Base-by-base conservation (phyloP, 2,888 invertebrate species). In the Andrena haemorrhoa region DNA sequence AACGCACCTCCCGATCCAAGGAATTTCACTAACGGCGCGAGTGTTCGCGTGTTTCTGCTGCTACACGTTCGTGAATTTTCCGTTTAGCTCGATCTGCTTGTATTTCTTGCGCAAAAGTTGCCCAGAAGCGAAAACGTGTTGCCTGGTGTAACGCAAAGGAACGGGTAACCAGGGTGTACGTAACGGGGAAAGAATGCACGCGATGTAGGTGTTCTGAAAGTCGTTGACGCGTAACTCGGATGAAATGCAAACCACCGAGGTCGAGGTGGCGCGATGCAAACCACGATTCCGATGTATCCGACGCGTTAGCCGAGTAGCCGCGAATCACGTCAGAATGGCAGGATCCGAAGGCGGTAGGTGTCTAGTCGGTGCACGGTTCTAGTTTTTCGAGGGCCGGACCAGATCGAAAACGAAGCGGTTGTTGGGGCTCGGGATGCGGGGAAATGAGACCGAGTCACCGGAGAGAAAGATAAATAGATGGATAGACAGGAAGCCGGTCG, bases 391-490 rank as follows among this genome's bases (percentile, higher is more conserved):
- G 65, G 33, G 69, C 75, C 26, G 1, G 69, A 6, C 16, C 49
- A n/a, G 56, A 63, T 71, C 23, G 35, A 26, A 68, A 68, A 58
- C 56, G 51, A 26, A 16, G 8, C 20, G 12, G 51, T 16, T 26
- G n/a, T 23, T 35, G 10, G 47, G 26, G 16, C 41, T 41, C n/a
- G 20, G 49, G 41, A 53, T 4, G 0, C 0, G 12, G 58, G 26
- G 12, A 20, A 33, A 51, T n/a, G 8, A 8, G 23, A 12, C 12
- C 33, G 53, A 12, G 58, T 31, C 33, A 23, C 53, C 7, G 53
- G 47, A 56, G 66, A 58, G 56, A 79, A 70, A 73, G 78, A 75
- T 58, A 83, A 75, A 79, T 69, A 82, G 72, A 79, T 31, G 75
- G 69, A 79, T 56, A 75, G 71, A 66, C 66, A 68, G 58, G 74